Evolutionary conservation across 2,888 invertebrate genomes (phyloP), one percentile per base, ranked within the genome.

Genomic region (Zygothrica quintamaculata): DNA sequence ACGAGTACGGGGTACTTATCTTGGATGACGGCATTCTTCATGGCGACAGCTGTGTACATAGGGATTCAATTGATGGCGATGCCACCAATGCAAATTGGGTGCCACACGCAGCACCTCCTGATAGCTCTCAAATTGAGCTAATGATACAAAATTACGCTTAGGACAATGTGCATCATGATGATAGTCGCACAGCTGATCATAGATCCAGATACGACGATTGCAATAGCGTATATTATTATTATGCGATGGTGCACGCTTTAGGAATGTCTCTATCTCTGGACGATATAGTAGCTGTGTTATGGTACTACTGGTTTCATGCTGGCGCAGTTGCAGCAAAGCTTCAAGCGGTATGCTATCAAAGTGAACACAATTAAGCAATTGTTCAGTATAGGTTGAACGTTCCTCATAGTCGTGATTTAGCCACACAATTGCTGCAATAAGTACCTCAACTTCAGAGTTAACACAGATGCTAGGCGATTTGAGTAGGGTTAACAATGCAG

Each of bases 361-460:
- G 11, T 40, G 57, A 0, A 57, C 31, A 1, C 57, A 64, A 4
- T 3, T 1, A 5, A 73, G 3, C 40, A 73, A 7, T 1, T 39
- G 11, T 0, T 33, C 13, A 7, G 42, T 9, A 13, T 68, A 7
- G 0, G 0, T 3, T 5, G 0, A 15, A 6, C 68, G 73, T 0
- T 3, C 0, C 1, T n/a, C 3, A 9, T 58, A 69, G 5, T 74
- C 52, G 1, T 69, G 13, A 2, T 16, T 1, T 0, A 74, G 40
- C 69, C 73, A 74, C 1, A 50, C 0, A 0, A 65, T 15, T 7
- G 43, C 40, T 0, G 65, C 65, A 7, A 74, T 36, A 0, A 74
- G 16, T 0, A 69, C 74, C 44, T 73, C 73, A 22, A 68, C 3
- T 22, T 73, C 73, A 0, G 73, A 44, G 44, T 73, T 73, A 5